A percentile compares a stretch with the other conserved stretches of the same genome.
phyloP scores from a whole-genome alignment of 2,113 vertebrate species.

The Talpa occidentalis region DNA sequence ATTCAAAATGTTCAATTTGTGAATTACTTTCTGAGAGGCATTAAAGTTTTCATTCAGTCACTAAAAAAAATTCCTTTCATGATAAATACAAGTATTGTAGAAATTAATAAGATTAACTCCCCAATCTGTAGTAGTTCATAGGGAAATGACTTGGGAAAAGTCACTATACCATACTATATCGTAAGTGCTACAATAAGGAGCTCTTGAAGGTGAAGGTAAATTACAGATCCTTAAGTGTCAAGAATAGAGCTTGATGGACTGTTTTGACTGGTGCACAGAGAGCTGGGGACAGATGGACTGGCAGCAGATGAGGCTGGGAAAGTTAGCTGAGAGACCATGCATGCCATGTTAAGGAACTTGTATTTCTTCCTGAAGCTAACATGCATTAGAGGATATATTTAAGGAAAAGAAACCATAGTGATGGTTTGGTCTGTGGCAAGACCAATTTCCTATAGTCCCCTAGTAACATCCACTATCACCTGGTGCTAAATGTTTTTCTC shows the following conservation, averaged over 20 bases:
- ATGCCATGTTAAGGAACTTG: not conserved
- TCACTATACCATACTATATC: accelerated
- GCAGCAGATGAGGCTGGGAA: not conserved
- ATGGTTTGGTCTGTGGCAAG: not conserved
- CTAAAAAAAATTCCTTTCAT: not conserved
- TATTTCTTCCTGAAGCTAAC: not conserved
- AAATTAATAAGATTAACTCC: not conserved
- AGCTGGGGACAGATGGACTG: not conserved
- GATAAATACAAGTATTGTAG: not conserved
- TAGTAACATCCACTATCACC: not conserved
- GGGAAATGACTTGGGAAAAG: not conserved
- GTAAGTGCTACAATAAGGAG: not conserved
- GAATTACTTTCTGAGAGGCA: not conserved
- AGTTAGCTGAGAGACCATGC: not conserved
- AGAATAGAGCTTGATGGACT: not conserved
- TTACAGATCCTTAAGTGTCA: not conserved
- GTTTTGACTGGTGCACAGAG: not conserved
- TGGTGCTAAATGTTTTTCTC: not conserved
- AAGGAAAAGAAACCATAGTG: not conserved
- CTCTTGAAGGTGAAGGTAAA: not conserved
- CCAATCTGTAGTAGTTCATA: not conserved
- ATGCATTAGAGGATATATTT: not conserved
- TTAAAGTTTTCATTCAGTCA: not conserved
- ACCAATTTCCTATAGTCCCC: not conserved
- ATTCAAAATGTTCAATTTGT: not conserved